A percentile compares a stretch with the other conserved stretches of the same genome.
Evolutionary conservation across 2,113 vertebrate genomes (phyloP).

Genomic region (Peucedramus taeniatus): DNA sequence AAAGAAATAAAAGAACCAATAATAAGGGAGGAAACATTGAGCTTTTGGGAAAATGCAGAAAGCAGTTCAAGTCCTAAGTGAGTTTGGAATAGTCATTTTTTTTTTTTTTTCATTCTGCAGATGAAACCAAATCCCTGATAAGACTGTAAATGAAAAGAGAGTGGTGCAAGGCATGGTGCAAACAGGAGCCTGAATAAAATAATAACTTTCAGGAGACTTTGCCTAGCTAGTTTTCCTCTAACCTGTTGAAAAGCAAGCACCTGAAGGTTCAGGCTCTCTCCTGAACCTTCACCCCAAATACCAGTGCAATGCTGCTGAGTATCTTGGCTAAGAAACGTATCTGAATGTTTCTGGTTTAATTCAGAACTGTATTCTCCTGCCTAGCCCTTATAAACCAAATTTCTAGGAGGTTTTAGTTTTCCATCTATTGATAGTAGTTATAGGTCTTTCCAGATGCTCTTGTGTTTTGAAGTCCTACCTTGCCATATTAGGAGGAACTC

Average conservation of each 20-base stretch:
- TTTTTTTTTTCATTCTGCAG: background rate
- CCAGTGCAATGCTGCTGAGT: background rate
- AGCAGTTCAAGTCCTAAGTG: background rate
- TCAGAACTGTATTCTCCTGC: background rate
- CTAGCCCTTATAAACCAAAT: background rate
- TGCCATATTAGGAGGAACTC: background rate
- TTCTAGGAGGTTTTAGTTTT: background rate
- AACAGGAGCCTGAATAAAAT: background rate
- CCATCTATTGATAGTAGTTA: background rate
- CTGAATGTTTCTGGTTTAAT: background rate
- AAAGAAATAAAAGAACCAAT: background rate
- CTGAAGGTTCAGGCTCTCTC: background rate
- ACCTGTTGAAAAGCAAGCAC: background rate
- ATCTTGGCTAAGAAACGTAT: background rate
- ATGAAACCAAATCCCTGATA: background rate
- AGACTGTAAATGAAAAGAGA: background rate
- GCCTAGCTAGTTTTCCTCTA: background rate
- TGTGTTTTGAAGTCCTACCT: background rate
- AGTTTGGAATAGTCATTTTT: background rate
- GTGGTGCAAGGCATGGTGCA: background rate
- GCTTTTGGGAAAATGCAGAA: background rate
- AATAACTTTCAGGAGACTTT: background rate
- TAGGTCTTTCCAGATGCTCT: background rate
- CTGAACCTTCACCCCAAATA: background rate
- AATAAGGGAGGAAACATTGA: background rate